Percentiles rank a stretch among this genome's conserved stretches.
phyloP scores from a whole-genome alignment of 2,797 vertebrate species.

The Eulemur mongoz region DNA sequence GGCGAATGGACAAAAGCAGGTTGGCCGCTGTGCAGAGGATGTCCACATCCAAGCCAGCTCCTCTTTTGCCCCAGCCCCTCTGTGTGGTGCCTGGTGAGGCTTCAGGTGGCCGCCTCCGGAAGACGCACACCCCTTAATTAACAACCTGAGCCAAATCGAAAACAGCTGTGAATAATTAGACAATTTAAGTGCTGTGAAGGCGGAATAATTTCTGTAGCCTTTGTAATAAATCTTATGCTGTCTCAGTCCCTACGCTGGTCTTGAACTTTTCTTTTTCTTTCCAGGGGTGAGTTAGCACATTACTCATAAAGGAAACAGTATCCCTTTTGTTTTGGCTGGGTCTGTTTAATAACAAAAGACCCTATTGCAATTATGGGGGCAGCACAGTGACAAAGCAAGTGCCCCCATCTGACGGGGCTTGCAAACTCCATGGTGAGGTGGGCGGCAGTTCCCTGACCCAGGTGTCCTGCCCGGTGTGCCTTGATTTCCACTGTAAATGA shows the following conservation, averaged over 20 bases:
- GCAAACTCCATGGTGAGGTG: conserved; percentile 44
- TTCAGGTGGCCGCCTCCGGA: conserved; percentile 24
- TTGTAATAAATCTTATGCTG: conserved; percentile 99
- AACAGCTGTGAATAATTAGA: conserved; percentile 99
- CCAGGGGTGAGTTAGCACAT: conserved; percentile 90
- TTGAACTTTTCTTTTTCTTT: conserved; percentile 88
- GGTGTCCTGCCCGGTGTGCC: conserved; percentile 19
- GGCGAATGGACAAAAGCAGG: conserved; percentile 83
- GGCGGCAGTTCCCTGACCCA: conserved; percentile 71
- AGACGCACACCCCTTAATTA: conserved; percentile 93
- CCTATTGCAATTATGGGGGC: conserved; percentile 77
- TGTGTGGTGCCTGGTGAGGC: neutral
- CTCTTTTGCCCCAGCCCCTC: neutral
- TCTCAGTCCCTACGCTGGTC: conserved; percentile 91
- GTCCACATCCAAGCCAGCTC: conserved; percentile 85
- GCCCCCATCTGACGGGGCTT: conserved; percentile 78
- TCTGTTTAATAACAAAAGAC: conserved; percentile 95
- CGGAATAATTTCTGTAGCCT: conserved; percentile 97
- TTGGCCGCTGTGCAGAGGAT: conserved; percentile 87
- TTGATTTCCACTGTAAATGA: conserved; percentile 70
- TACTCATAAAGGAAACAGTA: conserved; percentile 96
- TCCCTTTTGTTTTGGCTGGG: conserved; percentile 95
- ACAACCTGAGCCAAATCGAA: conserved; percentile 92
- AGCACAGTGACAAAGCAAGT: conserved; percentile 82
- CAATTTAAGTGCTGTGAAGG: conserved; percentile 97